Percentiles rank a stretch among this genome's conserved stretches.
Evolutionary conservation across 2,797 vertebrate species (phyloP).

Genomic region (Aselliscus stoliczkanus): DNA sequence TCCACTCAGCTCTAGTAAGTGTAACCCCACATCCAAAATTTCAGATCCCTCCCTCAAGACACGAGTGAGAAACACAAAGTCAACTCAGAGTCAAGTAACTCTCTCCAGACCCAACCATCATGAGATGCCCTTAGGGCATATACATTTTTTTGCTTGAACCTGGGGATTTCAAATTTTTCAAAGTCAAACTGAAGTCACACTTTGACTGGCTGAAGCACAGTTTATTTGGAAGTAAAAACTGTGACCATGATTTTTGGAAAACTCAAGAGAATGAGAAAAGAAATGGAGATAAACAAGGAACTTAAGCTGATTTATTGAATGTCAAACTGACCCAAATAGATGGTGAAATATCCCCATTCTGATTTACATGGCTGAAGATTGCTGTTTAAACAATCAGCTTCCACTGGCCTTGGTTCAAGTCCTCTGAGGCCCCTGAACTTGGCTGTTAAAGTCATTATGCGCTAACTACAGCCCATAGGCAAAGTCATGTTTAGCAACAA

Average conservation of each 20-base stretch:
- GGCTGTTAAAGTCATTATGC: slow-evolving; percentile 48
- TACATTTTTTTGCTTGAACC: accelerated
- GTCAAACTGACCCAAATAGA: background rate
- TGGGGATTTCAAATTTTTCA: background rate
- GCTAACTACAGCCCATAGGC: background rate
- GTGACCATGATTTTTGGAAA: background rate
- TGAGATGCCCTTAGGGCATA: background rate
- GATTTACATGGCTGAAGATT: background rate
- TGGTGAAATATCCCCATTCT: background rate
- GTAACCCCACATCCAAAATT: background rate
- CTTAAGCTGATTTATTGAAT: background rate
- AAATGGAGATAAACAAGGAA: background rate
- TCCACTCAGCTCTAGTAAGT: background rate
- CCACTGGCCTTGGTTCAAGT: background rate
- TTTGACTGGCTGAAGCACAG: background rate
- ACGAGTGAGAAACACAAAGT: background rate
- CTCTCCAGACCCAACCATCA: background rate
- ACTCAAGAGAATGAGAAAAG: background rate
- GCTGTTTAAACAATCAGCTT: slow-evolving; percentile 17
- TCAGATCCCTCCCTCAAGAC: background rate
- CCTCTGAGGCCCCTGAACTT: background rate
- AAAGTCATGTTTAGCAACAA: background rate
- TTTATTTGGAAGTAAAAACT: background rate
- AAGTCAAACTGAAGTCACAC: background rate
- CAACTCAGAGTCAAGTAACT: background rate